Base-by-base conservation (phyloP, 2,888 invertebrate species). In the Morpho achilles region DNA sequence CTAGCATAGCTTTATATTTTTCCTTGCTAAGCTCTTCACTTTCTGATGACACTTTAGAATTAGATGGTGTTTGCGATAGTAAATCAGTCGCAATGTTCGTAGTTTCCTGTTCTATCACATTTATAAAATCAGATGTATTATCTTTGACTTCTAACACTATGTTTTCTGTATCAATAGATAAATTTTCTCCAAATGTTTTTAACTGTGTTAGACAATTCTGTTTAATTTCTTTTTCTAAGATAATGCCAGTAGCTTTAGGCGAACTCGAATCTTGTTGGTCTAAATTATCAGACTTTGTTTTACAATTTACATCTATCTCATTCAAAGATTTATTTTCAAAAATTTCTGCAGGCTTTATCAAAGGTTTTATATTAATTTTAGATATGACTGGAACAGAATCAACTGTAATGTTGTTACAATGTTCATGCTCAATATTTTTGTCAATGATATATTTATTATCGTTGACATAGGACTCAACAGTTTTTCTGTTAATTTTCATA, bases 401-500 rank as follows among this genome's bases (percentile, higher is more conserved):
- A 68, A 68, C 68, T 55, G 49, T 59, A 42, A 80, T 61, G 69
- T 81, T 80, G 65, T 83, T 86, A 67, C 72, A 75, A 59, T 73
- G 73, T 56, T 72, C 73, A 65, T 64, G 61, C 64, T 67, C 71
- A 50, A 76, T 73, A 52, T 67, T 72, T 57, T 69, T 70, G 54
- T 71, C 71, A 50, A 68, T 53, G 52, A 59, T 66, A 56, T 66
- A 65, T 60, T 69, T 52, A 64, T 57, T 72, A 60, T 83, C 81
- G 73, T 72, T 76, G 54, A 71, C 67, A 48, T 71, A 75, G 47
- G 87, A 84, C 62, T 76, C 69, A 55, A 84, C 76, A 61, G 80
- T 74, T 74, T 87, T 90, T 71, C 82, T 84, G 64, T 87, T 89
- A 65, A 89, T 85, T 80, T 89, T 89, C 87, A 89, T 87, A 23